Conservation (phyloP, 2,113 vertebrate genomes). For the Anolis carolinensis region DNA sequence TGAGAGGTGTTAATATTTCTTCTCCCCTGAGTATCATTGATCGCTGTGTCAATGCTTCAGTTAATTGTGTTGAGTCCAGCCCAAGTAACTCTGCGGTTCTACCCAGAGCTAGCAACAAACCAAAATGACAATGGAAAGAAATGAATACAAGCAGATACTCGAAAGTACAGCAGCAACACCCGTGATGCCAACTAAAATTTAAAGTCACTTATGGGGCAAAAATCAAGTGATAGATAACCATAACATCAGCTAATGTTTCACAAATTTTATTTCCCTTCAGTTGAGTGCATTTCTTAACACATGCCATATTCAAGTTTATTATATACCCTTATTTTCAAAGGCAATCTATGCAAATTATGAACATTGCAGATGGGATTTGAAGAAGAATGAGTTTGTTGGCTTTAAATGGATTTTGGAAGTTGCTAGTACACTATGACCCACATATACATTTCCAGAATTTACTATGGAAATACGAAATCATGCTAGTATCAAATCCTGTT, state of each 20-base stretch:
- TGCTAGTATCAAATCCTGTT: too few species aligned
- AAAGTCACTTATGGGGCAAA: not conserved
- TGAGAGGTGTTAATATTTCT: constrained; percentile 96
- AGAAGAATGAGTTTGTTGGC: not conserved
- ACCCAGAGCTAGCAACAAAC: constrained; percentile 80
- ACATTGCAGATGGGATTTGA: not conserved
- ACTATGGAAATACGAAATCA: too few species aligned
- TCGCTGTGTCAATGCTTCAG: constrained; percentile 91
- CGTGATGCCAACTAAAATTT: not conserved
- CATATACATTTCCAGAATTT: not conserved
- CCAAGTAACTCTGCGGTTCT: constrained; percentile 90
- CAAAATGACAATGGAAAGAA: not conserved
- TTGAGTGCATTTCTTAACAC: not conserved
- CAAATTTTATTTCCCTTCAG: not conserved
- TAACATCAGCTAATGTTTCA: not conserved
- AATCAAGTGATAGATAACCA: not conserved
- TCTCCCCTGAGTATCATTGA: constrained; percentile 98
- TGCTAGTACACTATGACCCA: not conserved
- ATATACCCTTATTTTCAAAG: not conserved
- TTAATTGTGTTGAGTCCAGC: constrained; percentile 87
- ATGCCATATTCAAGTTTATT: not conserved
- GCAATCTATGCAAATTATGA: not conserved
- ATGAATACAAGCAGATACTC: not conserved
- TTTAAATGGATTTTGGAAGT: not conserved
- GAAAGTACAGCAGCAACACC: not conserved